These are phyloP conservation scores for Elymnias hypermnestra DNA, from an alignment of 1,140 invertebrate species.

Conservation along the genomic window DNA sequence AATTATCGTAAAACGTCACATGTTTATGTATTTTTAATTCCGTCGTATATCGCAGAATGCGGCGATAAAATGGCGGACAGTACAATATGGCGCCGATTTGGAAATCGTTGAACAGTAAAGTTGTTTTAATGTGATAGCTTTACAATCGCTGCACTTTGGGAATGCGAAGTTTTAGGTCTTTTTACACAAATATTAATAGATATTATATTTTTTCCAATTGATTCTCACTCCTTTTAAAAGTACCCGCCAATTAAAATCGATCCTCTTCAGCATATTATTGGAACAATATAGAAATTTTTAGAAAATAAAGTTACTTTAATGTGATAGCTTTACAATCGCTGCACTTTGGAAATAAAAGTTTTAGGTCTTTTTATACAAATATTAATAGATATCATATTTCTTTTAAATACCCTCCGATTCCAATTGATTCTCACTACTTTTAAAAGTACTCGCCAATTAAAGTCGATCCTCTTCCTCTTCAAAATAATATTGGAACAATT, in stretches of 20 bases:
- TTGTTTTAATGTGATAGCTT: constrained; percentile 57
- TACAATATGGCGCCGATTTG: constrained; percentile 49
- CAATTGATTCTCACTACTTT: too few species aligned
- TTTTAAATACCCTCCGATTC: too few species aligned
- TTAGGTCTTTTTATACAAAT: constrained; percentile 14
- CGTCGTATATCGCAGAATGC: constrained; percentile 53
- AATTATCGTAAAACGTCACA: constrained; percentile 69
- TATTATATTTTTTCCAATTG: too few species aligned
- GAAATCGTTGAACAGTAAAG: constrained; percentile 59
- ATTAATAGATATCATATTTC: too few species aligned
- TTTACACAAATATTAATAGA: too few species aligned
- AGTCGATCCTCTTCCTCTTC: too few species aligned
- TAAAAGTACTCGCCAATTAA: too few species aligned
- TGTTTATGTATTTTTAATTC: constrained; percentile 73
- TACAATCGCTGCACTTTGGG: constrained; percentile 37
- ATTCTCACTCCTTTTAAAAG: too few species aligned
- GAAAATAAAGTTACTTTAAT: constrained; percentile 62
- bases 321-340: constrained; percentile 51
- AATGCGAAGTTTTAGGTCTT: constrained; percentile 20
- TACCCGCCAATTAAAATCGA: too few species aligned
- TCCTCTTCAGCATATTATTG: constrained; percentile 44
- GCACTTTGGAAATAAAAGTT: constrained; percentile 21
- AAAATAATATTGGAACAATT: constrained; percentile 45
- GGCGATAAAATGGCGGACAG: constrained; percentile 50
- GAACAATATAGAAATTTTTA: constrained; percentile 52